Base-by-base conservation (phyloP, 2,113 vertebrate genomes). In the Ophiodon elongatus region DNA sequence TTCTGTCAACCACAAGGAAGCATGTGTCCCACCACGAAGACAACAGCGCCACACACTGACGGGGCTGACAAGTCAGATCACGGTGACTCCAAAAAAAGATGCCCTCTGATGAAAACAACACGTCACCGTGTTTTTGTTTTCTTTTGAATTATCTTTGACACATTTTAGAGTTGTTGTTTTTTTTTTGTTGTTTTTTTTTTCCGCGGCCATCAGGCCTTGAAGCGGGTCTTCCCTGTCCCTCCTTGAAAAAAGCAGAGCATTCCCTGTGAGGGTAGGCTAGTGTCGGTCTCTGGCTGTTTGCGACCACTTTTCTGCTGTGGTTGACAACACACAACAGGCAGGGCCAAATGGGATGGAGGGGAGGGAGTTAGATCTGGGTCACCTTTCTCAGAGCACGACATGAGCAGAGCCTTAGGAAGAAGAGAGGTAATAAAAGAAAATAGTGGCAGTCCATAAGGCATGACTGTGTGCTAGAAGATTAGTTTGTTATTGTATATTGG, bases 241-340 rank as follows among this genome's bases (percentile, higher is more conserved):
- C 62, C 72, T 79, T 72, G 39, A 84, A 84, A 86, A 62, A 90
- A 91, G 94, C 94, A 94, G 94, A 93, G 85, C 96, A 96, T 99
- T 99, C 96, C 97, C 96, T 96, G 91, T 92, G 85, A 94, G 95
- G 97, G 95, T 89, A 90, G 95, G 96, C 94, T 41, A 66, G 83
- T 92, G 94, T 92, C 97, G 98, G 92, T 98, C 97, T 96, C 94
- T 96, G 97, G 96, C 97, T 97, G 97, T 97, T 97, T 98, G 98
- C 96, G 89, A 97, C 97, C 97, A 98, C 98, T 99, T 98, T 98
- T 98, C 98, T 99, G 97, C 98, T 98, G 98, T 96, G 98, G 98
- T 99, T 99, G 98, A 99, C 98, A 96, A 97, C 97, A 98, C 97
- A 97, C 96, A 97, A 96, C 96, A 97, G 97, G 97, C 96, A 97